A percentile compares a stretch with the other conserved stretches of the same genome.
phyloP scores from a whole-genome alignment of 2,113 vertebrate species.

The Hippoglossus stenolepis region DNA sequence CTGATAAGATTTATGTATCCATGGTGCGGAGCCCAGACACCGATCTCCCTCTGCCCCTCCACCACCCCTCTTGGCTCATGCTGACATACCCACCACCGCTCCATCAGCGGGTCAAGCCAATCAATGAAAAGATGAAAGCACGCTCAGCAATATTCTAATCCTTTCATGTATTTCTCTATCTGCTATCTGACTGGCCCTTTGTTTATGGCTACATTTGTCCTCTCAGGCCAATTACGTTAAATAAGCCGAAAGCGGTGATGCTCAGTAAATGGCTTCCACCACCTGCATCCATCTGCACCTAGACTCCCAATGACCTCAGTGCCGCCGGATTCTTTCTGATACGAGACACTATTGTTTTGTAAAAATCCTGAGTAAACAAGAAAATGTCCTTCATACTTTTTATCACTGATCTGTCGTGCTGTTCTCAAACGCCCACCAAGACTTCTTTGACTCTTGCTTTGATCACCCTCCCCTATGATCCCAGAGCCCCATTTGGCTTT shows the following conservation, averaged over 20 bases:
- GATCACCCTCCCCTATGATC: background rate
- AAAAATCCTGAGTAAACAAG: background rate
- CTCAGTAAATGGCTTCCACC: background rate
- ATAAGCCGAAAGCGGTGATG: background rate
- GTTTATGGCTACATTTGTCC: background rate
- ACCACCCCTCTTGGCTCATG: slow-evolving; percentile 1
- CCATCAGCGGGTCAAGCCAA: slow-evolving; percentile 63
- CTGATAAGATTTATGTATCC: slow-evolving; percentile 64
- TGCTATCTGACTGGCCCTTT: background rate
- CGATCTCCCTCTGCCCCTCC: background rate
- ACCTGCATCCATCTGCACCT: background rate
- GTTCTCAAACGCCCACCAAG: slow-evolving; percentile 23
- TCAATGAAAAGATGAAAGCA: slow-evolving; percentile 65
- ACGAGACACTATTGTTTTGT: no score
- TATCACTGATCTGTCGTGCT: background rate
- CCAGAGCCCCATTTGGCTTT: slow-evolving; percentile 38
- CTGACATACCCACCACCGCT: slow-evolving; percentile 28
- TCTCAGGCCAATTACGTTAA: slow-evolving; percentile 4
- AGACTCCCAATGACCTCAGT: background rate
- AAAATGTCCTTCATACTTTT: background rate
- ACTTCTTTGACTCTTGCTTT: background rate
- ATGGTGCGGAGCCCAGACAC: slow-evolving; percentile 49
- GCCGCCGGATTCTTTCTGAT: background rate
- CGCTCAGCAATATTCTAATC: slow-evolving; percentile 43
- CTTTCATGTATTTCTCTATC: slow-evolving; percentile 36